Conservation (phyloP, 2,888 invertebrate species). For the Rhagonycha lutea region DNA sequence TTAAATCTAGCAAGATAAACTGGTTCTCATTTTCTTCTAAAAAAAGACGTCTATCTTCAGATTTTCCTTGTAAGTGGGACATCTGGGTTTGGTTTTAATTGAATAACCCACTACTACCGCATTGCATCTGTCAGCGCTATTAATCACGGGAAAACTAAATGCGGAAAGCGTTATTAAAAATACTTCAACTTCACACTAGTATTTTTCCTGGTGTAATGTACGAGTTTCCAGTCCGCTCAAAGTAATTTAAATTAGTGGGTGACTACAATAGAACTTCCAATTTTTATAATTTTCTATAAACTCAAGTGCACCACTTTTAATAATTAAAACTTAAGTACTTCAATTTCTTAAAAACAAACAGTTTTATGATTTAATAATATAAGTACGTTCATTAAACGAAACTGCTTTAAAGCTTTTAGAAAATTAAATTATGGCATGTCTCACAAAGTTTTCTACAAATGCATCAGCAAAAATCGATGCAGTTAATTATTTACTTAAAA, state of each 20-base stretch:
- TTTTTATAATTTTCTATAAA: not conserved
- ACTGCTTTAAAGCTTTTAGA: constrained; percentile 2
- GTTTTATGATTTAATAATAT: not conserved
- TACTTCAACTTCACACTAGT: constrained; percentile 27
- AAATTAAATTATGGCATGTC: not conserved
- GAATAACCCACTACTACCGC: constrained; percentile 33
- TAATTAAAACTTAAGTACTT: not conserved
- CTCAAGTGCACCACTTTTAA: not conserved
- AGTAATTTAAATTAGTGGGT: not conserved
- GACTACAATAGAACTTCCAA: not conserved
- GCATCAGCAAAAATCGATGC: not conserved
- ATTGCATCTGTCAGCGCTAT: constrained; percentile 30
- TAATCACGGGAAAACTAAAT: constrained; percentile 33
- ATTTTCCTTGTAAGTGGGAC: constrained; percentile 33
- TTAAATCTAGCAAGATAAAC: constrained; percentile 31
- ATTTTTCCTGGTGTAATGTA: constrained; percentile 19
- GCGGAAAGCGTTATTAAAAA: constrained; percentile 35
- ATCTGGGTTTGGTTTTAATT: constrained; percentile 38
- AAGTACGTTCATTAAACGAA: not conserved
- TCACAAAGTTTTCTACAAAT: not conserved
- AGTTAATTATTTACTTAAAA: not conserved
- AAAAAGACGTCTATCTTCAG: constrained; percentile 25
- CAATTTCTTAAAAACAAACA: not conserved
- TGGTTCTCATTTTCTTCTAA: constrained; percentile 32
- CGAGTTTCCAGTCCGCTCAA: not conserved